Evolutionary conservation across 2,797 vertebrate genomes (phyloP).

Genomic region (Labeo calbasu): DNA sequence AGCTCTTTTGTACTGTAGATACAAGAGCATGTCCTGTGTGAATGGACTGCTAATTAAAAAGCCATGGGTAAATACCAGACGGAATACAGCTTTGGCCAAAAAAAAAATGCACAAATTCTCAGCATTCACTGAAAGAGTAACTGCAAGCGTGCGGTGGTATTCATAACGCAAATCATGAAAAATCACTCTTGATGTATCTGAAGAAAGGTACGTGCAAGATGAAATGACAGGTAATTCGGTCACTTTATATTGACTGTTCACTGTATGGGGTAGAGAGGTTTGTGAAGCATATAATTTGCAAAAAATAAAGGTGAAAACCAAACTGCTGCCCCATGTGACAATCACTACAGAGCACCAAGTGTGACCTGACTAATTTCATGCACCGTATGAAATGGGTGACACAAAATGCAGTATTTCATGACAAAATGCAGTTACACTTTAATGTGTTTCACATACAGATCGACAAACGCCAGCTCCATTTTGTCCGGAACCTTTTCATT

Average conservation of each 20-base stretch:
- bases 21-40: background rate
- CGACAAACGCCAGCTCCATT: background rate
- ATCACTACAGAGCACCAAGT: conserved; percentile 10
- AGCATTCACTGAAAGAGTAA: background rate
- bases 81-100: background rate
- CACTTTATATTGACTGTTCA: background rate
- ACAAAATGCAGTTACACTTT: conserved; percentile 7
- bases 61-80: background rate
- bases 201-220: background rate
- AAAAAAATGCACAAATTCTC: background rate
- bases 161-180: background rate
- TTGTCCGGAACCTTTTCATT: background rate
- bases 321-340: conserved; percentile 7
- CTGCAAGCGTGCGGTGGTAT: conserved; percentile 1
- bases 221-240: background rate
- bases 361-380: conserved; percentile 16
- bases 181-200: background rate
- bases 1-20: background rate
- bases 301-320: background rate
- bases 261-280: background rate
- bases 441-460: conserved; percentile 1
- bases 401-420: conserved; percentile 16
- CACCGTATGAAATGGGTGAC: background rate
- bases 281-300: background rate
- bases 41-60: background rate